Evolutionary conservation across 2,797 vertebrate genomes (phyloP).

Genomic region (Borostomias antarcticus): DNA sequence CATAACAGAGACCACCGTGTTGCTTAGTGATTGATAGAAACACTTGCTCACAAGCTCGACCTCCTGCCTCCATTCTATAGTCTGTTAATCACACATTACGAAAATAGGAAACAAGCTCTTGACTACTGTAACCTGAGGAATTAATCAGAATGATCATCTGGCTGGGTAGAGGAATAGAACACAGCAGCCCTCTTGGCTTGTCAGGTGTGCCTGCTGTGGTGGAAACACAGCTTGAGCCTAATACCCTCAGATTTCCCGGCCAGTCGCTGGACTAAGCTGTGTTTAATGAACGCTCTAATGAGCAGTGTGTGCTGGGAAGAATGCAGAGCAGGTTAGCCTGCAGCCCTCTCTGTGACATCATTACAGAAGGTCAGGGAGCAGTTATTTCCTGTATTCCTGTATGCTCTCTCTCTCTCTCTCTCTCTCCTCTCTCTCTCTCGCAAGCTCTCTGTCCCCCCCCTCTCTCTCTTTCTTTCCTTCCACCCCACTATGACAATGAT

Average conservation of each 20-base stretch:
- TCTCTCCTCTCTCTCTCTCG: background rate
- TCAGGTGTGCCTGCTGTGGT: slow-evolving; percentile 55
- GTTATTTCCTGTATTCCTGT: background rate
- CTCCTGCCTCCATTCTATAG: no score
- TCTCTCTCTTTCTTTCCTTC: background rate
- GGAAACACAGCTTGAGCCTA: slow-evolving; percentile 75
- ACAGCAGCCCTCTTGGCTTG: slow-evolving; percentile 44
- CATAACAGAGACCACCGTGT: background rate
- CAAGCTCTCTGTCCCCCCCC: background rate
- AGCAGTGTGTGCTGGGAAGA: slow-evolving; percentile 71
- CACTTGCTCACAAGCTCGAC: no score
- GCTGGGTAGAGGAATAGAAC: slow-evolving; percentile 21
- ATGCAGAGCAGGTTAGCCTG: slow-evolving; percentile 68
- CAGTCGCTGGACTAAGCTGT: slow-evolving; percentile 77
- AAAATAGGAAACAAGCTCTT: slow-evolving; percentile 20
- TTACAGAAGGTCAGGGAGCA: slow-evolving; percentile 58
- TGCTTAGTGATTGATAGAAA: background rate
- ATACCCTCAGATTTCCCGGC: slow-evolving; percentile 77
- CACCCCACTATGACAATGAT: no score
- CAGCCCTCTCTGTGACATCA: slow-evolving; percentile 59
- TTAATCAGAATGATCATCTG: slow-evolving; percentile 20
- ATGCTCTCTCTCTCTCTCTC: background rate
- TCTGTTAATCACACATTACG: no score
- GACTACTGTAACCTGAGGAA: slow-evolving; percentile 17
- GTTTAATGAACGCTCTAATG: slow-evolving; percentile 80